These are phyloP conservation scores for Oeneis ivallda DNA, from an alignment of 2,888 invertebrate species.

Conservation along the genomic window DNA sequence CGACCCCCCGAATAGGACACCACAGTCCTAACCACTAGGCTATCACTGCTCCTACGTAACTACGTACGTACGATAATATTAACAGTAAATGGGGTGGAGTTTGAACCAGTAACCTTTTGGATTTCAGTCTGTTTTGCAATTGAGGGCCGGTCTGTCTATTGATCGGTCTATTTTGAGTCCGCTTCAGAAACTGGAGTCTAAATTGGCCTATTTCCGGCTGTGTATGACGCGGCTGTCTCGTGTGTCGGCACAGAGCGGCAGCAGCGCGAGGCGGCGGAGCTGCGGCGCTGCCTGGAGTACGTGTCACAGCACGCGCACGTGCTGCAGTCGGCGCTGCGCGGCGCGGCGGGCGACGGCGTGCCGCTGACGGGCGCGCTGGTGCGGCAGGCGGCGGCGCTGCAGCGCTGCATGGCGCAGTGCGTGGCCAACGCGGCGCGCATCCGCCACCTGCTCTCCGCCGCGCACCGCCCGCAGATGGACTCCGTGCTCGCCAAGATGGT, in stretches of 20 bases:
- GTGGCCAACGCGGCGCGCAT: constrained; percentile 74
- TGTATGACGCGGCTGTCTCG: not conserved
- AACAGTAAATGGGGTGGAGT: too few relatives aligned
- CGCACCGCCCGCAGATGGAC: constrained; percentile 77
- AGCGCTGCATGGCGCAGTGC: constrained; percentile 78
- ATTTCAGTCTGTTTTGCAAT: too few relatives aligned
- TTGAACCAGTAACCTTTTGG: too few relatives aligned
- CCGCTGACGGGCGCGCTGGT: constrained; percentile 70
- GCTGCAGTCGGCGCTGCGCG: constrained; percentile 71
- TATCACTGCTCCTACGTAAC: too few relatives aligned
- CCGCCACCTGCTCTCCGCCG: constrained; percentile 66
- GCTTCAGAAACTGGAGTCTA: too few relatives aligned
- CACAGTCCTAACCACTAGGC: too few relatives aligned
- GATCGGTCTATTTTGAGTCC: too few relatives aligned
- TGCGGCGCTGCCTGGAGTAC: constrained; percentile 74
- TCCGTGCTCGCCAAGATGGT: constrained; percentile 78
- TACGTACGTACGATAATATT: too few relatives aligned
- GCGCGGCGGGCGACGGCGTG: constrained; percentile 54
- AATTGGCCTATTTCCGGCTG: too few relatives aligned
- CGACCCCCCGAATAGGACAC: too few relatives aligned
- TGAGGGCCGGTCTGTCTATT: too few relatives aligned
- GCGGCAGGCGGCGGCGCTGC: constrained; percentile 73
- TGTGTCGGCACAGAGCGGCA: constrained; percentile 61
- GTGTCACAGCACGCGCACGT: constrained; percentile 75
- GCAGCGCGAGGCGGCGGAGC: constrained; percentile 68